Evolutionary conservation across 2,888 invertebrate species (phyloP), one percentile per base, ranked within the genome.

Genomic region (Mimachlamys varia): DNA sequence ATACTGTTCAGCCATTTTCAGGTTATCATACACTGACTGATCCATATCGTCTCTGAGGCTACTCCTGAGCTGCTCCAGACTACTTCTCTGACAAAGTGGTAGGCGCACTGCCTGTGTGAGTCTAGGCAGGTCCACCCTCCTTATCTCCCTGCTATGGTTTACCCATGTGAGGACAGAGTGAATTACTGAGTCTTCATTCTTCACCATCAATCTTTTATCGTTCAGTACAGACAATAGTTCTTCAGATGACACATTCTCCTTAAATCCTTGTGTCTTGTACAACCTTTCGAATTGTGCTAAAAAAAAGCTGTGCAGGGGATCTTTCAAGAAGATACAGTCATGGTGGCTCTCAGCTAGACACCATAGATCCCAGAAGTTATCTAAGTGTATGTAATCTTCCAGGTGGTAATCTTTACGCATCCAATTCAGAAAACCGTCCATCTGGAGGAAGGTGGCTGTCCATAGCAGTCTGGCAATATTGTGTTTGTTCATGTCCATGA

Each of bases 381-480:
- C 76, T 33, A 76, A 15, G 33, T 76, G 33, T 76, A 76, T 33
- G 33, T 76, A 76, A 27, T 76, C 27, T 3, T 76, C 33, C 27
- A 76, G 27, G 33, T 12, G 27, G 19, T 33, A 27, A 33, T 76
- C 27, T 5, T 33, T 12, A 76, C 33, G 27, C 33, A 76, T 33
- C 76, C 76, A 76, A 33, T 27, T 76, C 33, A 76, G 33, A 27
- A 76, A 76, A 2, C 76, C 76, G 33, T 76, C 76, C 76, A 76
- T 76, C 17, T 76, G 76, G 76, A 76, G 76, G 76, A 76, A 76
- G 13, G 76, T 76, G 12, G 76, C 76, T 76, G 76, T 76, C 76
- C 76, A 76, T 33, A 76, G 76, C 33, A 76, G 27, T 76, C 27
- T 76, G 33, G 27, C 76, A 76, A 76, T 76, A 76, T 76, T 76